Evolutionary conservation across 2,888 invertebrate species (phyloP), one percentile per base, ranked within the genome.

Genomic region (Callyntrura guangdongensis): DNA sequence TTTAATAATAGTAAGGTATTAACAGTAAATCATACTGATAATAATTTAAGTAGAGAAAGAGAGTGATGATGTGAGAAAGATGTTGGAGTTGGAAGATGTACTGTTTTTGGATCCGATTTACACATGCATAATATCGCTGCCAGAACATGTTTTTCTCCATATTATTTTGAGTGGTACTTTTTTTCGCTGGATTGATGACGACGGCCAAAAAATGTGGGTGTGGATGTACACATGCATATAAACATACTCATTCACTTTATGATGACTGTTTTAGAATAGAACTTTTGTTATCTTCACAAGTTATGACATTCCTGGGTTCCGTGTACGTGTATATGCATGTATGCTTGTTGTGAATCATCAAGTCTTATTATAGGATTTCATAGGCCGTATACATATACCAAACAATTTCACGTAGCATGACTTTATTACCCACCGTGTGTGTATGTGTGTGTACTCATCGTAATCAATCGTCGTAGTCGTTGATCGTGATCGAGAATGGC

Each of bases 191-290:
- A 77, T 53, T 5, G 20, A 77, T 22, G 53, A 14, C 53, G 12
- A 83, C 20, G 64, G 17, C 22, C 45, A 84, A 84, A 74, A 67
- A 84, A 84, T 84, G 69, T 84, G 84, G 84, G 84, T 69, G 84
- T 67, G 84, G 67, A 84, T 64, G 47, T 49, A 25, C 17, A n/a
- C 53, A n/a, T 36, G 53, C 53, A 53, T 9, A 53, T 9, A 61
- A n/a, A 17, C 17, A 67, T 27, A 22, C 67, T 20, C 36, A 64
- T 53, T 84, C 69, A 53, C 53, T 77, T 77, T n/a, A 25, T 67
- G 36, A 36, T 36, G n/a, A 56, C 47, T 81, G 81, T 69, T 36
- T 69, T 67, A 69, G 59, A 81, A 79, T 56, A 36, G 36, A 36
- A 36, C 36, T 36, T 2, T 36, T 17, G 64, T 56, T 87, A 83